Conservation (phyloP, 2,888 invertebrate species). For the Julus scanicus region DNA sequence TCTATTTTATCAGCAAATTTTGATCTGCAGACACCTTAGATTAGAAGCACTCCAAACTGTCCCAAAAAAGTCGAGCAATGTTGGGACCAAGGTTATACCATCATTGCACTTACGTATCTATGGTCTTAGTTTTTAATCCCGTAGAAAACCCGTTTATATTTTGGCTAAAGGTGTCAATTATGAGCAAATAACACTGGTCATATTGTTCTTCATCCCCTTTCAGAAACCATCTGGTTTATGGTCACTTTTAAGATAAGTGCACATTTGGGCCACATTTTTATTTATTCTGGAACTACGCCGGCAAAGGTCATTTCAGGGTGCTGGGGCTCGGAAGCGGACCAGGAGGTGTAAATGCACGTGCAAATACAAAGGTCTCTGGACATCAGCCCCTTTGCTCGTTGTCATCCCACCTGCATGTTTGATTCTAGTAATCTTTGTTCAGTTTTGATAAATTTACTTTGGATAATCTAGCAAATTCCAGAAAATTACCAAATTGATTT, state of each 20-base stretch:
- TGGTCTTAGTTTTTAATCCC: neutral
- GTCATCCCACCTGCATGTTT: constrained; percentile 4
- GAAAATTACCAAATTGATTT: no score
- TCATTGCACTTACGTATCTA: constrained; percentile 16
- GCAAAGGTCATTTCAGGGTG: constrained; percentile 37
- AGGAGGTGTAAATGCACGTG: constrained; percentile 50
- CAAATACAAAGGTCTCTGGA: constrained; percentile 39
- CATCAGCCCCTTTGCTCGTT: neutral
- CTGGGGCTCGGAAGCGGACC: neutral
- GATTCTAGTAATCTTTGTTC: neutral
- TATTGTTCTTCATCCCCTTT: constrained; percentile 20
- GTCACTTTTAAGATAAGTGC: constrained; percentile 47
- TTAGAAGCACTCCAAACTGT: neutral
- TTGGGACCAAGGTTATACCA: neutral
- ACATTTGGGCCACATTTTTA: constrained; percentile 22
- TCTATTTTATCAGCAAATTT: neutral
- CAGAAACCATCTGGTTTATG: constrained; percentile 44
- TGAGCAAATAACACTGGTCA: neutral
- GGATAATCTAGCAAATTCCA: no score
- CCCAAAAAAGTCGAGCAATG: neutral
- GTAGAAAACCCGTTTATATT: neutral
- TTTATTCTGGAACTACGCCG: constrained; percentile 8
- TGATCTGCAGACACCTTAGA: neutral
- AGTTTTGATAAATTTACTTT: no score
- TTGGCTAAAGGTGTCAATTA: constrained; percentile 49